Evolutionary conservation across 2,113 vertebrate species (phyloP), one percentile per base, ranked within the genome.

Genomic region (Proterorhinus semilunaris): DNA sequence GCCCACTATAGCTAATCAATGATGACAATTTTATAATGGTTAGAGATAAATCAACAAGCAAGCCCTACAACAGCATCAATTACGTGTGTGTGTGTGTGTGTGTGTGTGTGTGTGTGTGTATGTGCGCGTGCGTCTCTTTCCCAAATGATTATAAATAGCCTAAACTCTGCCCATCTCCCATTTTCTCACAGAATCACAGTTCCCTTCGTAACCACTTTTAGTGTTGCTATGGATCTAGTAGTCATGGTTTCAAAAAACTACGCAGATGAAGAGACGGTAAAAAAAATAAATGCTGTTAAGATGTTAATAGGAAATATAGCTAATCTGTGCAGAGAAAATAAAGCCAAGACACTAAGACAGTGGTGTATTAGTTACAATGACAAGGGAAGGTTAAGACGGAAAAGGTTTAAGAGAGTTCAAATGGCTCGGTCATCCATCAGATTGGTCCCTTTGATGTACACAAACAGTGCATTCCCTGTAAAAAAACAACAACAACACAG

Each of bases 241-340:
- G 88, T 85, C 85, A 88, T 91, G 89, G 83, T 83, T 88, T 89
- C 89, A 90, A 91, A 90, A 87, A 90, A 84, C 86, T 88, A 87
- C 66, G 87, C 86, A 90, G 79, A 85, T 78, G 77, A 77, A 74
- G 72, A 74, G 80, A 75, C 80, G 77, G 81, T 54, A 80, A 70
- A 68, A 62, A 66, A 68, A 43, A 61, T n/a, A n/a, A 42, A 66
- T 16, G 46, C 27, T 36, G 27, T 36, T 36, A 69, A 78, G 69
- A 42, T 27, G 66, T 21, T 10, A 45, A 75, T 62, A 16, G 68
- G 58, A 42, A 36, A 36, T 36, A 58, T 49, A 69, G 75, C 78
- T 72, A 68, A 72, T 61, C 66, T 68, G 71, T 8, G 9, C 36
- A 54, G 66, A 36, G 45, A 67, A 70, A 51, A 72, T 79, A 62